Percentiles rank a stretch among this genome's conserved stretches.
Conservation (phyloP, 2,797 vertebrate genomes). For the Oophaga sylvatica region DNA sequence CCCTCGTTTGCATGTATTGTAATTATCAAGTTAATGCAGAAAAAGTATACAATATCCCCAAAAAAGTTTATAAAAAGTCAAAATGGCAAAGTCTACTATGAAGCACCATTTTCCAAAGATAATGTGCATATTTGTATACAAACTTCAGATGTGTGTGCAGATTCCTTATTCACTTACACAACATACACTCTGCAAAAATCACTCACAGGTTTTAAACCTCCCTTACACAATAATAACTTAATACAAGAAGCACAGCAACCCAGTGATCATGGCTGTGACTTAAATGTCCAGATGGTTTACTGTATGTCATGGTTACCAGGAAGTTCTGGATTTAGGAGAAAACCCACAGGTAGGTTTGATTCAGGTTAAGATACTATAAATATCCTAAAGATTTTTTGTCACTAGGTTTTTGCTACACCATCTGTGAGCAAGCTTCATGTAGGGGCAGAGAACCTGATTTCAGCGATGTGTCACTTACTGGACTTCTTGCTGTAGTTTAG, state of each 20-base stretch:
- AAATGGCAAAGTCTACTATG: not conserved
- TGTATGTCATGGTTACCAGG: too few species aligned
- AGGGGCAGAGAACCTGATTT: too few species aligned
- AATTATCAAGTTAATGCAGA: conserved; percentile 20
- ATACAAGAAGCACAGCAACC: not conserved
- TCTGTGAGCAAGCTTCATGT: too few species aligned
- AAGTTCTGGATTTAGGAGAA: not conserved
- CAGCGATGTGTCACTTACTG: too few species aligned
- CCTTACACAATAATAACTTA: not conserved
- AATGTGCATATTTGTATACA: not conserved
- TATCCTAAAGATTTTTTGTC: not conserved
- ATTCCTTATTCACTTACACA: not conserved
- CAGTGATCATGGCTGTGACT: not conserved
- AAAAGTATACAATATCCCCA: conserved; percentile 26
- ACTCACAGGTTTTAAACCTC: not conserved
- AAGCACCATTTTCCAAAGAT: too few species aligned
- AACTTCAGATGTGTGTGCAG: not conserved
- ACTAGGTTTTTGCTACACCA: too few species aligned
- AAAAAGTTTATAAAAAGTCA: conserved; percentile 37
- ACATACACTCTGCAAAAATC: not conserved
- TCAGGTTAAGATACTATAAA: not conserved
- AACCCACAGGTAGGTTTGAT: not conserved
- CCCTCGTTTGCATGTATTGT: not conserved
- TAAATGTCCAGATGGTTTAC: not conserved
- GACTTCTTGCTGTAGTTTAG: too few species aligned